Conservation (phyloP, 2,888 invertebrate genomes). For the Nematopogon swammerdamellus region DNA sequence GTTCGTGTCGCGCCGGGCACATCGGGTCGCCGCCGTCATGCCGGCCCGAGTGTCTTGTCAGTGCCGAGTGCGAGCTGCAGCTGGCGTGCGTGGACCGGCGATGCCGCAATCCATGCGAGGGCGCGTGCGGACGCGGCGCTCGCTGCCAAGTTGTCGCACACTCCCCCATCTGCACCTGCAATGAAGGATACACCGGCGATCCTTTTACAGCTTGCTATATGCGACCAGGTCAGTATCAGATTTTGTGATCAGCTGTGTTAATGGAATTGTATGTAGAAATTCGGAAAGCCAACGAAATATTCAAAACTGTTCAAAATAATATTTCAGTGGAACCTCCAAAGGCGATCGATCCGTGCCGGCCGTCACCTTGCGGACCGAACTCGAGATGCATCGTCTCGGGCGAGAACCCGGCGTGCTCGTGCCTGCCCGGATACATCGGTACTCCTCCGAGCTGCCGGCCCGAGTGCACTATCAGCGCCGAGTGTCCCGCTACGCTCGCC, state of each 20-base stretch:
- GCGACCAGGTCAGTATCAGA: constrained; percentile 45
- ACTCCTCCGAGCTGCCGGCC: constrained; percentile 66
- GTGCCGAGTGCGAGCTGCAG: constrained; percentile 66
- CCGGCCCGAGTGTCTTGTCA: constrained; percentile 71
- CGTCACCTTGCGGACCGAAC: constrained; percentile 67
- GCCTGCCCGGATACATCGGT: constrained; percentile 60
- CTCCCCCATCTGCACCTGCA: constrained; percentile 71
- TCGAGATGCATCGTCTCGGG: constrained; percentile 60
- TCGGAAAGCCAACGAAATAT: not conserved
- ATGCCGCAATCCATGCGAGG: constrained; percentile 72
- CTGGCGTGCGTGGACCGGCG: constrained; percentile 68
- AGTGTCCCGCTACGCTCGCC: constrained; percentile 63
- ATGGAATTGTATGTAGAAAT: too few relatives aligned
- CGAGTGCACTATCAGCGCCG: constrained; percentile 65
- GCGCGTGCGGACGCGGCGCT: constrained; percentile 70
- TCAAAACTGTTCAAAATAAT: not conserved
- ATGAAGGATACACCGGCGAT: constrained; percentile 66
- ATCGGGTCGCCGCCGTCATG: constrained; percentile 73
- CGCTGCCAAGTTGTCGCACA: constrained; percentile 72
- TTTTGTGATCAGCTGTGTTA: not conserved
- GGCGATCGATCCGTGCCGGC: constrained; percentile 58
- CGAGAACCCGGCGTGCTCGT: constrained; percentile 61
- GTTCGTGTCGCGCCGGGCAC: constrained; percentile 69
- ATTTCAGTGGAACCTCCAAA: not conserved
- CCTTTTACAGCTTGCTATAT: constrained; percentile 65